Percentiles rank a stretch among this genome's conserved stretches.
Evolutionary conservation across 2,113 vertebrate species (phyloP).

Genomic region (Chaenogobius annularis): DNA sequence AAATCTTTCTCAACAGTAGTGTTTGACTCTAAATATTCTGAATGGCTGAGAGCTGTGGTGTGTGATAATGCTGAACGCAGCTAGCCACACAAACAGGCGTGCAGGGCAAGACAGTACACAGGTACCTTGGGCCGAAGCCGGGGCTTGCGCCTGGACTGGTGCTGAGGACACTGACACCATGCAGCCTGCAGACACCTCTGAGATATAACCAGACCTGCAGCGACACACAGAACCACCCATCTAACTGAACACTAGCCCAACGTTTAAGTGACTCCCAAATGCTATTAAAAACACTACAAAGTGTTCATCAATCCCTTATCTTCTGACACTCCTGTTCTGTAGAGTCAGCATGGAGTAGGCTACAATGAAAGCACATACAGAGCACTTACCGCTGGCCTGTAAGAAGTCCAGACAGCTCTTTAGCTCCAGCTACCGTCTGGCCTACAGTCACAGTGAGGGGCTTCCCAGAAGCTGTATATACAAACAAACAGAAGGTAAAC

Average conservation of each 20-base stretch:
- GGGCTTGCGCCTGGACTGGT: conserved; percentile 75
- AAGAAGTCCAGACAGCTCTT: conserved; percentile 89
- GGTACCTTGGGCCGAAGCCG: conserved; percentile 85
- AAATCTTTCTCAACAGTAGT: conserved; percentile 14
- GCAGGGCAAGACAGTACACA: conserved; percentile 61
- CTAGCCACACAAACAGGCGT: conserved; percentile 56
- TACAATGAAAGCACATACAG: conserved; percentile 1
- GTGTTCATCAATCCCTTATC: conserved; percentile 45
- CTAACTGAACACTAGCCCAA: conserved; percentile 68
- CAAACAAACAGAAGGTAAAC: not conserved
- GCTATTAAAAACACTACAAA: conserved; percentile 4
- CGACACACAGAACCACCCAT: conserved; percentile 77
- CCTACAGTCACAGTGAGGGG: conserved; percentile 80
- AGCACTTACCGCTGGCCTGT: conserved; percentile 83
- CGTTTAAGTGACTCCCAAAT: conserved; percentile 44
- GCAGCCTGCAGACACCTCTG: conserved; percentile 77
- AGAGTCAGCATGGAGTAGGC: conserved; percentile 22
- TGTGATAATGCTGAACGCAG: conserved; percentile 37
- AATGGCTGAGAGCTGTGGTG: conserved; percentile 29
- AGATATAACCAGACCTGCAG: conserved; percentile 77
- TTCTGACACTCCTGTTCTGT: conserved; percentile 41
- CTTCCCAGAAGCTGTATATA: conserved; percentile 75
- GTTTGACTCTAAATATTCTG: conserved; percentile 14
- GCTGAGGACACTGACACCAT: conserved; percentile 77
- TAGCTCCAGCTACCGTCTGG: conserved; percentile 78